A percentile compares a stretch with the other conserved stretches of the same genome.
Evolutionary conservation across 2,888 invertebrate species (phyloP).

Genomic region (Phania funesta): DNA sequence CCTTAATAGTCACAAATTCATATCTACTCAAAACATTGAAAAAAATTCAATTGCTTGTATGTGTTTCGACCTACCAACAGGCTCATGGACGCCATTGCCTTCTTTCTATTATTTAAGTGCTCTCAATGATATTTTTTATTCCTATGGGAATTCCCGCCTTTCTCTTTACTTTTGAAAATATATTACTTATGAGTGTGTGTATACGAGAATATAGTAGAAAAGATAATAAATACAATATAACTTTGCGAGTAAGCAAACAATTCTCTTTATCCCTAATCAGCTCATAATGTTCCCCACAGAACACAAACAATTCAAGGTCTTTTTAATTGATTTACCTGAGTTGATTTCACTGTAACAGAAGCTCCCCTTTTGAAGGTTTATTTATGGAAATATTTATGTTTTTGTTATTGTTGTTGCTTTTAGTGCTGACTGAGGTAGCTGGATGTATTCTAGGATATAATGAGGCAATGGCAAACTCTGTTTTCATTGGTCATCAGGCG

Average conservation of each 20-base stretch:
- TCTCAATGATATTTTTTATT: slow-evolving; percentile 21
- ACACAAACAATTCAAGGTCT: neutral
- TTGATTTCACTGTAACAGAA: neutral
- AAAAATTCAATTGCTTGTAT: neutral
- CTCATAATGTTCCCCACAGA: neutral
- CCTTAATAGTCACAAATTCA: slow-evolving; percentile 29
- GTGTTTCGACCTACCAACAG: neutral
- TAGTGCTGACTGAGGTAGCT: slow-evolving; percentile 20
- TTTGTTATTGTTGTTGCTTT: slow-evolving; percentile 9
- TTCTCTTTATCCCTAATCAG: neutral
- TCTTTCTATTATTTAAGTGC: slow-evolving; percentile 9
- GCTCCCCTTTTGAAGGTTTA: neutral
- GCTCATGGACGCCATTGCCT: slow-evolving; percentile 50
- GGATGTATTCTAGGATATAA: neutral
- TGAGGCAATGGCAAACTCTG: slow-evolving; percentile 52
- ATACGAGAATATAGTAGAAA: slow-evolving; percentile 39
- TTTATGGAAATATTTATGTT: neutral
- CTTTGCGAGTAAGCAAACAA: neutral
- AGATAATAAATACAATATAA: slow-evolving; percentile 27
- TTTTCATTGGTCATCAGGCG: slow-evolving; percentile 71
- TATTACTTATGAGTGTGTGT: neutral
- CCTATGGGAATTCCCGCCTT: slow-evolving; percentile 57
- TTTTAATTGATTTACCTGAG: slow-evolving; percentile 24
- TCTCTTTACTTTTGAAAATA: slow-evolving; percentile 23
- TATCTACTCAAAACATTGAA: neutral